Evolutionary conservation across 2,797 vertebrate genomes (phyloP).

Genomic region (Enteromius viviparus): DNA sequence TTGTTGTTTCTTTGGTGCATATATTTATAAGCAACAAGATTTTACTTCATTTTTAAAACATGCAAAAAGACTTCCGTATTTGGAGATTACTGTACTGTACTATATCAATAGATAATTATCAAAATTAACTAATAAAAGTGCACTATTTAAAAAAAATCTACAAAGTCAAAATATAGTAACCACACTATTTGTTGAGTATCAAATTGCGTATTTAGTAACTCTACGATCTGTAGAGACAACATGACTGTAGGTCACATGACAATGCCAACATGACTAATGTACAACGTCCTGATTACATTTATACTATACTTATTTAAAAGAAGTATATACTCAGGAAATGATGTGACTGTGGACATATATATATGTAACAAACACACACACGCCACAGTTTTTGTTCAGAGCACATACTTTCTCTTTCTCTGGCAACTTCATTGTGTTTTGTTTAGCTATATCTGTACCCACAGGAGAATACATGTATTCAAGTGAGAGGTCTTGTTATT

Average conservation of each 20-base stretch:
- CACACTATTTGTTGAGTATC: neutral
- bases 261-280: neutral
- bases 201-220: neutral
- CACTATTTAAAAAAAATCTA: neutral
- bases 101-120: neutral
- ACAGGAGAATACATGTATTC: neutral
- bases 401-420: conserved; percentile 12
- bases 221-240: neutral
- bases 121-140: neutral
- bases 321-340: neutral
- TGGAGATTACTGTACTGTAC: neutral
- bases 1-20: neutral
- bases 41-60: neutral
- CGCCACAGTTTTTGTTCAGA: neutral
- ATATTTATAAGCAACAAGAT: neutral
- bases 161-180: neutral
- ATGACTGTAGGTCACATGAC: neutral
- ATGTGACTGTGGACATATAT: neutral
- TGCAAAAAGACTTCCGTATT: neutral
- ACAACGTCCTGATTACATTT: neutral
- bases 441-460: neutral
- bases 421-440: neutral
- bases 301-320: neutral
- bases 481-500: conserved; percentile 1
- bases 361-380: neutral